These are phyloP conservation scores for Eucera pruinosa DNA, from an alignment of 2,888 invertebrate species.

Conservation along the genomic window DNA sequence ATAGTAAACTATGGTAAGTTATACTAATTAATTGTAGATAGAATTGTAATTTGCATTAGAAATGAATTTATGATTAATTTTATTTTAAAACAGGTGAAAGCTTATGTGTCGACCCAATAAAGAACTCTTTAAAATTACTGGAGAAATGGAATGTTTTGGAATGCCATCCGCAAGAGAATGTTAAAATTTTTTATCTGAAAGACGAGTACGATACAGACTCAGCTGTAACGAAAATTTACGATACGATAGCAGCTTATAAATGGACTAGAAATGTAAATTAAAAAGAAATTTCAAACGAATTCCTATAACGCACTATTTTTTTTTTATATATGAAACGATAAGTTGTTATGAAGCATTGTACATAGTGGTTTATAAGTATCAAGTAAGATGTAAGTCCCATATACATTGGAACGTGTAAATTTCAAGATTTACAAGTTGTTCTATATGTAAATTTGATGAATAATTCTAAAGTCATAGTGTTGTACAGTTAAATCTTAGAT, in stretches of 20 bases:
- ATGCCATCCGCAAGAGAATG: constrained; percentile 80
- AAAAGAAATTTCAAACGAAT: constrained; percentile 24
- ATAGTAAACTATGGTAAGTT: constrained; percentile 87
- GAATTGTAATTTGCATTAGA: no score
- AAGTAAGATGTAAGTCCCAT: constrained; percentile 11
- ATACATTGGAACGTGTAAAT: constrained; percentile 22
- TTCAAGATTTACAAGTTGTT: constrained; percentile 9
- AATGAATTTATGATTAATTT: constrained; percentile 28
- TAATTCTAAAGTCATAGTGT: constrained; percentile 6
- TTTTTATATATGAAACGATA: constrained; percentile 42
- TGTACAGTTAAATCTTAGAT: constrained; percentile 47
- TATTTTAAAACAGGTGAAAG: constrained; percentile 89
- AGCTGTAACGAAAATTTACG: constrained; percentile 75
- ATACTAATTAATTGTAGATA: no score
- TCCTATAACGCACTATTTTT: constrained; percentile 35
- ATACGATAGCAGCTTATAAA: constrained; percentile 78
- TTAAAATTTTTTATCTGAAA: constrained; percentile 79
- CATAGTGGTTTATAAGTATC: constrained; percentile 47
- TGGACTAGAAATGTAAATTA: constrained; percentile 79
- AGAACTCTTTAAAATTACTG: constrained; percentile 92
- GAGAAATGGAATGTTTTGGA: constrained; percentile 93
- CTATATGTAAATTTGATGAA: constrained; percentile 17
- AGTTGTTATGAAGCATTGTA: constrained; percentile 49
- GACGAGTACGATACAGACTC: constrained; percentile 78
- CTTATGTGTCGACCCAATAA: constrained; percentile 93